Conservation (phyloP, 1,140 invertebrate species). For the Thaumetopoea pityocampa region DNA sequence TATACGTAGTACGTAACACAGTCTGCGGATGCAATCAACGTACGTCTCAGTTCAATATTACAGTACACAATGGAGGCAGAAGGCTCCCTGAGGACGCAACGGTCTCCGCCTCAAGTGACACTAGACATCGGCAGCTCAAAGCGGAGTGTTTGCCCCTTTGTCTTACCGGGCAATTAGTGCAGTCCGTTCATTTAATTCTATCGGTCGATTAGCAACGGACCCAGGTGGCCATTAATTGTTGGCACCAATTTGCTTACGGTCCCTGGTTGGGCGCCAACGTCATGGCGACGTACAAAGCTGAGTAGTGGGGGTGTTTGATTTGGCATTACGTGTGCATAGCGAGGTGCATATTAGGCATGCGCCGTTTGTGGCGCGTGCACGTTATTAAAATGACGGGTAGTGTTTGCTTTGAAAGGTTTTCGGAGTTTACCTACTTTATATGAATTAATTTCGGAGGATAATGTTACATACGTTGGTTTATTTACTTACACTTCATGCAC, state of each 20-base stretch:
- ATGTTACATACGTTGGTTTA: no score
- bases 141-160: conserved; percentile 72
- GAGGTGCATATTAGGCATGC: conserved; percentile 12
- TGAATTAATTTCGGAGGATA: no score
- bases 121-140: conserved; percentile 62
- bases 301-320: conserved; percentile 11
- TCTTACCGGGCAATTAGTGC: conserved; percentile 71
- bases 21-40: conserved; percentile 2
- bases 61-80: conserved; percentile 18
- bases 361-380: no score
- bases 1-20: neutral
- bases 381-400: no score
- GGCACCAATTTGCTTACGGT: conserved; percentile 44
- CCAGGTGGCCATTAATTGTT: conserved; percentile 66
- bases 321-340: conserved; percentile 13
- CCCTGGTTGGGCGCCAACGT: conserved; percentile 27
- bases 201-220: conserved; percentile 65
- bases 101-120: conserved; percentile 61
- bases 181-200: conserved; percentile 71
- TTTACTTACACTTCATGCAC: no score
- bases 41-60: conserved; percentile 32
- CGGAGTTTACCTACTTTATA: no score
- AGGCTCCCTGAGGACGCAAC: conserved; percentile 27
- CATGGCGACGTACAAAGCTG: conserved; percentile 25
- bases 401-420: no score